Conservation (phyloP, 1,140 invertebrate genomes). For the Vanessa tameamea region DNA sequence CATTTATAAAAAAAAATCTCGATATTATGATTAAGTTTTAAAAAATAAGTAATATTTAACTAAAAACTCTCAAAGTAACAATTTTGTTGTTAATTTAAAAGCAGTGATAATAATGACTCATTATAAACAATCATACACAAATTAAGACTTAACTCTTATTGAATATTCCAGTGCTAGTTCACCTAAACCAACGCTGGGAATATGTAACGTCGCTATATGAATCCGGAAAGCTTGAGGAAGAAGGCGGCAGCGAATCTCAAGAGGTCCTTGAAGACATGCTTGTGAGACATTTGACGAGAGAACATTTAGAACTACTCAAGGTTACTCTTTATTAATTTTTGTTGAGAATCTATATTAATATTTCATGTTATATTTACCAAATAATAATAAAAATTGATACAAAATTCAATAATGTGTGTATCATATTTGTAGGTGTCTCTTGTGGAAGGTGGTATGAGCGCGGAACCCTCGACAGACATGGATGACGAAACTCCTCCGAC, state of each 20-base stretch:
- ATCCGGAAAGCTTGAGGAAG: slow-evolving; percentile 88
- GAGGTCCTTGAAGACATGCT: slow-evolving; percentile 95
- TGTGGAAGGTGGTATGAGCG: slow-evolving; percentile 79
- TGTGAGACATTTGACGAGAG: slow-evolving; percentile 91
- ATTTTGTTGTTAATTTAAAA: no score
- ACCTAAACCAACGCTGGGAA: slow-evolving; percentile 89
- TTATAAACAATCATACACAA: no score
- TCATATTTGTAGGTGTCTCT: slow-evolving; percentile 64
- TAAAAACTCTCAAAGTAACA: no score
- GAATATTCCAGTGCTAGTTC: slow-evolving; percentile 84
- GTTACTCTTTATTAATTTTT: slow-evolving; percentile 56
- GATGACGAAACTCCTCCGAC: slow-evolving; percentile 55
- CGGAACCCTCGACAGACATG: slow-evolving; percentile 65
- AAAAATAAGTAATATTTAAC: no score
- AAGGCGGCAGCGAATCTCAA: slow-evolving; percentile 89
- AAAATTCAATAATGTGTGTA: neutral
- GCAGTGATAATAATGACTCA: no score
- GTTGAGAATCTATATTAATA: neutral
- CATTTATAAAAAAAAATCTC: neutral
- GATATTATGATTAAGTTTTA: neutral
- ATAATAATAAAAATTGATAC: no score
- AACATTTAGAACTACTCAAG: slow-evolving; percentile 92
- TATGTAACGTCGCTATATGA: slow-evolving; percentile 88
- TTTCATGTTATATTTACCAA: neutral
- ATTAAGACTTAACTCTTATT: neutral